Evolutionary conservation across 2,113 vertebrate genomes (phyloP).

Genomic region (Bos javanicus): DNA sequence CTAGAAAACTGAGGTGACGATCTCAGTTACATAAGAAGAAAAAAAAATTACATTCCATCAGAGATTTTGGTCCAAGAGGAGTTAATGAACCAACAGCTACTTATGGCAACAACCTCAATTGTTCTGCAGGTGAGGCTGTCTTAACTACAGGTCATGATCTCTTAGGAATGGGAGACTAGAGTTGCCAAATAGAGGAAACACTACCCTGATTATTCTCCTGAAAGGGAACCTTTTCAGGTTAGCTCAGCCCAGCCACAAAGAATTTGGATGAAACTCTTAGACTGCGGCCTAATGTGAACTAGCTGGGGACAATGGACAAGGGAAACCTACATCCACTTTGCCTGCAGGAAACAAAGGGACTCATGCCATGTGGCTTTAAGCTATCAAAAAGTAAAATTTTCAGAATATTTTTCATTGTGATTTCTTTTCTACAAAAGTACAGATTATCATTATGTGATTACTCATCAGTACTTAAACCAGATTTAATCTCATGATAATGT

Average conservation of each 20-base stretch:
- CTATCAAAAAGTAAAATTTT: background rate
- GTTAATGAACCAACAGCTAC: background rate
- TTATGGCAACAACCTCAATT: background rate
- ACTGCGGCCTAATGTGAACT: background rate
- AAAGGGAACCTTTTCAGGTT: background rate
- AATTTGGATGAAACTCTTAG: background rate
- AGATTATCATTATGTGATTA: background rate
- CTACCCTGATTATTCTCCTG: background rate
- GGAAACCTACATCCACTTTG: background rate
- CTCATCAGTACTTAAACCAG: background rate
- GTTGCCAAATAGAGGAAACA: background rate
- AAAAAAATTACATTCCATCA: background rate
- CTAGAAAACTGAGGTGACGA: background rate
- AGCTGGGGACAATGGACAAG: too few species aligned
- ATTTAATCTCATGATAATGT: background rate
- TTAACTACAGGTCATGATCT: background rate
- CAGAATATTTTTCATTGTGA: background rate
- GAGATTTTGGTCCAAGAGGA: background rate
- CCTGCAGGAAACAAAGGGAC: background rate
- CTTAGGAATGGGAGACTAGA: background rate
- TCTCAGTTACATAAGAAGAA: background rate
- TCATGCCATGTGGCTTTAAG: background rate
- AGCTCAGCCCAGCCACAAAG: background rate
- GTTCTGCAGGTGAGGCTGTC: background rate
- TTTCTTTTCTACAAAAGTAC: background rate